phyloP scores from a whole-genome alignment of 2,113 vertebrate genomes.

The Kryptolebias marmoratus region DNA sequence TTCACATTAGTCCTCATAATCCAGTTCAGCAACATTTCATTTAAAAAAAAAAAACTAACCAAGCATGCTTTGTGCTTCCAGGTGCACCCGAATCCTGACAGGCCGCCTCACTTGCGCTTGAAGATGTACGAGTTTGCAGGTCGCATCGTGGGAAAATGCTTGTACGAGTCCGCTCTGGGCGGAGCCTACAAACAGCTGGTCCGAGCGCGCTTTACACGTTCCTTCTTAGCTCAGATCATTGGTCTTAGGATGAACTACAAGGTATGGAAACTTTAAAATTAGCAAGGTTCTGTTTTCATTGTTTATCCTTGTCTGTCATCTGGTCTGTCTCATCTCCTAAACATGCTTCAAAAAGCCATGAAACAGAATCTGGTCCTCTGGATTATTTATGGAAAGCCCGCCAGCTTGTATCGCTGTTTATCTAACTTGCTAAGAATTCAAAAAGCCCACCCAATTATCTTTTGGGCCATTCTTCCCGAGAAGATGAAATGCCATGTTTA shows the following conservation, averaged over 20 bases:
- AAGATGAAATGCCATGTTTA: conserved; percentile 54
- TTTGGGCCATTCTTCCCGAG: conserved; percentile 16
- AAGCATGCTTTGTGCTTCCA: conserved; percentile 48
- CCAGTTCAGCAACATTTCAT: background rate
- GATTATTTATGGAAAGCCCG: conserved; percentile 32
- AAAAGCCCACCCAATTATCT: conserved; percentile 38
- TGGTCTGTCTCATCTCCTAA: conserved; percentile 44
- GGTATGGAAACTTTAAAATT: conserved; percentile 76
- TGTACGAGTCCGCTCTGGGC: conserved; percentile 96
- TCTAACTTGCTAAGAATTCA: conserved; percentile 38
- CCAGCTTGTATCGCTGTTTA: conserved; percentile 56
- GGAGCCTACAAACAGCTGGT: conserved; percentile 95
- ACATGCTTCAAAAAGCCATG: conserved; percentile 35
- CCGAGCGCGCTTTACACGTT: conserved; percentile 94
- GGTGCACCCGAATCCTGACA: conserved; percentile 95
- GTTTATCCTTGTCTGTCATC: conserved; percentile 49
- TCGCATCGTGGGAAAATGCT: conserved; percentile 94
- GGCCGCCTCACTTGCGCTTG: conserved; percentile 86
- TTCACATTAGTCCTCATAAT: background rate
- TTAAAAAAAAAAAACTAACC: background rate
- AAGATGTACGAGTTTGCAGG: conserved; percentile 98
- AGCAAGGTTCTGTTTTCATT: conserved; percentile 18
- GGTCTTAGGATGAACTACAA: conserved; percentile 99
- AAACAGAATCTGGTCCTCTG: conserved; percentile 42
- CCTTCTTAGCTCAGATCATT: conserved; percentile 98